phyloP scores from a whole-genome alignment of 2,888 invertebrate genomes.

The Sphecodes monilicornis region DNA sequence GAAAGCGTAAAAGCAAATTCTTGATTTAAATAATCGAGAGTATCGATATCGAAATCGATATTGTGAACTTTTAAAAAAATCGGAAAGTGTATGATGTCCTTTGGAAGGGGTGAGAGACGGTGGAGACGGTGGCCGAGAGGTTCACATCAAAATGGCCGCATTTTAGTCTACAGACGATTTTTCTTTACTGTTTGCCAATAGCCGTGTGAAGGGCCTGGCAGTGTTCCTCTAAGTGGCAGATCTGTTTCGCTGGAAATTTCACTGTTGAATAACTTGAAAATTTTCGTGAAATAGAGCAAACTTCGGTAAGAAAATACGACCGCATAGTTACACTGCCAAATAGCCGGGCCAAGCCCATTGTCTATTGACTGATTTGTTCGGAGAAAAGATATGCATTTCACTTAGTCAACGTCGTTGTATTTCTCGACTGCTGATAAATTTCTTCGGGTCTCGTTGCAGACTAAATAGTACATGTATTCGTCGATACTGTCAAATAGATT shows the following conservation, averaged over 20 bases:
- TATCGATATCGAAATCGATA: slow-evolving; percentile 62
- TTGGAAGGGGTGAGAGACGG: slow-evolving; percentile 65
- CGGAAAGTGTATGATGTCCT: slow-evolving; percentile 58
- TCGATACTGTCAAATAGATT: slow-evolving; percentile 37
- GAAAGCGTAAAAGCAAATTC: background rate
- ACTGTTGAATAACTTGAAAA: slow-evolving; percentile 80
- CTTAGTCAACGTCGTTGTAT: slow-evolving; percentile 28
- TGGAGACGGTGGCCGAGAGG: slow-evolving; percentile 68
- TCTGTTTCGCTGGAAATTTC: slow-evolving; percentile 84
- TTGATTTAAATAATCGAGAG: slow-evolving; percentile 39
- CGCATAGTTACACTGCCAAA: slow-evolving; percentile 58
- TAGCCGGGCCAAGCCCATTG: slow-evolving; percentile 80
- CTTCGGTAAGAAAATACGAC: slow-evolving; percentile 66
- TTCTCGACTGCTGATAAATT: background rate
- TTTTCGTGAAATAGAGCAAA: slow-evolving; percentile 83
- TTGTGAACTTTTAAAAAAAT: slow-evolving; percentile 57
- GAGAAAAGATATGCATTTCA: slow-evolving; percentile 55
- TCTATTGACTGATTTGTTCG: slow-evolving; percentile 72
- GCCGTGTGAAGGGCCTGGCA: slow-evolving; percentile 86
- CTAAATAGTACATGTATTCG: background rate
- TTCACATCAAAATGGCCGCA: slow-evolving; percentile 91
- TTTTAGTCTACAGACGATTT: slow-evolving; percentile 89
- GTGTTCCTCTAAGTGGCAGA: slow-evolving; percentile 76
- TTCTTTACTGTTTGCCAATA: slow-evolving; percentile 93
- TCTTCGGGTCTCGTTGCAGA: background rate